phyloP scores from a whole-genome alignment of 2,797 vertebrate species.

The Pempheris klunzingeri region DNA sequence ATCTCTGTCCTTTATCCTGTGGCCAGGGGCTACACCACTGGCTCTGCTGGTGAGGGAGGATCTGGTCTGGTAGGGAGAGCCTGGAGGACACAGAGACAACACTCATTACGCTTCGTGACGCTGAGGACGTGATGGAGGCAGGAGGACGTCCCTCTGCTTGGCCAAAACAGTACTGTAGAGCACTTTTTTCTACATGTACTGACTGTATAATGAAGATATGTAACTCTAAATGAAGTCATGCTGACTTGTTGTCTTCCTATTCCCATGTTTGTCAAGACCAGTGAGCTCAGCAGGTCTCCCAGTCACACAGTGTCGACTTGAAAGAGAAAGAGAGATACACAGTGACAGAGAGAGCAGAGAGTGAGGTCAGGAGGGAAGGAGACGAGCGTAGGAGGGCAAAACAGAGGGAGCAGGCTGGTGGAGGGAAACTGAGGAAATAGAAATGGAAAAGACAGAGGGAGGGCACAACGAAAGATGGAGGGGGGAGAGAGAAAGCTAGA shows the following conservation, averaged over 20 bases:
- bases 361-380: constrained; percentile 20
- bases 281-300: constrained; percentile 62
- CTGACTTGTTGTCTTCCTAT: constrained; percentile 52
- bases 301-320: constrained; percentile 37
- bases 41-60: constrained; percentile 88
- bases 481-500: constrained; percentile 44
- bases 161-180: neutral
- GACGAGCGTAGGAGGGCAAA: neutral
- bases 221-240: constrained; percentile 19
- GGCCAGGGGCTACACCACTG: constrained; percentile 85
- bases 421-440: neutral
- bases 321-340: constrained; percentile 19
- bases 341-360: constrained; percentile 44
- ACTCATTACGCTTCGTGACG: neutral
- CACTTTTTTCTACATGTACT: neutral
- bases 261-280: constrained; percentile 21
- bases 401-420: neutral
- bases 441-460: constrained; percentile 20
- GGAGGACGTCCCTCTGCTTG: neutral
- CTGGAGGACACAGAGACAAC: constrained; percentile 41
- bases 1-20: constrained; percentile 96
- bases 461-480: constrained; percentile 19
- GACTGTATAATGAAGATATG: neutral
- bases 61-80: constrained; percentile 71
- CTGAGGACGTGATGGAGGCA: neutral